Evolutionary conservation across 1,140 invertebrate genomes (phyloP).

Genomic region (Samia ricini): DNA sequence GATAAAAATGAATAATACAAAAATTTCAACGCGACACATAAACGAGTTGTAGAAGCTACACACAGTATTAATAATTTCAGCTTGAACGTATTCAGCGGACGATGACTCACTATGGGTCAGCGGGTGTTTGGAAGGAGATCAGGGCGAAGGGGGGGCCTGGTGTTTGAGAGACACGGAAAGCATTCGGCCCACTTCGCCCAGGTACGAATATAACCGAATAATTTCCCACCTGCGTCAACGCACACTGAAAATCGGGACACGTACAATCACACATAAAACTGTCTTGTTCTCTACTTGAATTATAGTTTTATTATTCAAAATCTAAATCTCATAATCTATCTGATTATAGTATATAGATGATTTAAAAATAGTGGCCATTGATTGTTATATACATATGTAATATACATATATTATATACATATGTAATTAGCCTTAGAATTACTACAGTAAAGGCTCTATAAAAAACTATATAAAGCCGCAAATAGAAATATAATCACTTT

Average conservation of each 20-base stretch:
- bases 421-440: too few relatives aligned
- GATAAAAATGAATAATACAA: not conserved
- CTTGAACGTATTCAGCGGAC: constrained; percentile 21
- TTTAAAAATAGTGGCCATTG: too few relatives aligned
- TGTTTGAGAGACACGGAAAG: constrained; percentile 53
- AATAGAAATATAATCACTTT: too few relatives aligned
- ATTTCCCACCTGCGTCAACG: constrained; percentile 63
- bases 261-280: constrained; percentile 17
- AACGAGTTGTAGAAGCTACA: constrained; percentile 5
- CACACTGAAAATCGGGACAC: constrained; percentile 27
- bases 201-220: constrained; percentile 69
- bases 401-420: too few relatives aligned
- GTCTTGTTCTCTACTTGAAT: not conserved
- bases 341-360: too few relatives aligned
- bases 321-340: too few relatives aligned
- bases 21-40: not conserved
- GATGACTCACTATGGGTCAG: constrained; percentile 35
- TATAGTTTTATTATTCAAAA: too few relatives aligned
- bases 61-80: constrained; percentile 13
- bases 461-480: too few relatives aligned
- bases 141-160: constrained; percentile 11
- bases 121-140: constrained; percentile 6
- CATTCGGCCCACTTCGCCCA: constrained; percentile 58
- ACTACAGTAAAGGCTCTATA: too few relatives aligned
- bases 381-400: too few relatives aligned